A percentile compares a stretch with the other conserved stretches of the same genome.
These are phyloP conservation scores for Nestor notabilis DNA, from an alignment of 2,113 vertebrate genomes.

Conservation along the genomic window DNA sequence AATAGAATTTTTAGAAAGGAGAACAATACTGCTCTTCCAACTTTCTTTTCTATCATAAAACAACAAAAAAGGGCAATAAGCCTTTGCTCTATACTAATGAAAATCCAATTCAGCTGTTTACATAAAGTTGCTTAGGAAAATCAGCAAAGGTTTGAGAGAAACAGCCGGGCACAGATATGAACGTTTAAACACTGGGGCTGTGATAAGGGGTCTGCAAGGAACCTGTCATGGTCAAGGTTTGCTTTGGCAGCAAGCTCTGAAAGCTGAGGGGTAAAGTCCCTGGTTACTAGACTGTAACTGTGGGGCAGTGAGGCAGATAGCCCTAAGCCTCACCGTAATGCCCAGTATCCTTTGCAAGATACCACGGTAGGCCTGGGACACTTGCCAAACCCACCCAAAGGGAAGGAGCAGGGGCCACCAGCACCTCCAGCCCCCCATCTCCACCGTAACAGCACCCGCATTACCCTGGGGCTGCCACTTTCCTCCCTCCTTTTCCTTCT, in stretches of 20 bases:
- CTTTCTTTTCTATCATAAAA: neutral
- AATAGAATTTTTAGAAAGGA: neutral
- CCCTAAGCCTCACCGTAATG: neutral
- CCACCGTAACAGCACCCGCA: neutral
- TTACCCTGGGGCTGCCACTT: neutral
- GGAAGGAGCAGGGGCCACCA: neutral
- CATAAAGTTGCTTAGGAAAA: neutral
- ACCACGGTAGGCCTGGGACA: no score
- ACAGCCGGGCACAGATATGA: neutral
- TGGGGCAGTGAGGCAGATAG: neutral
- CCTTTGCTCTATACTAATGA: neutral
- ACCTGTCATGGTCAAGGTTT: neutral
- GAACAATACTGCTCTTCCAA: neutral
- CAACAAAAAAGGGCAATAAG: neutral
- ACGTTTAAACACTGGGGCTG: neutral
- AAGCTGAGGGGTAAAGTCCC: neutral
- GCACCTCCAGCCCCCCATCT: neutral
- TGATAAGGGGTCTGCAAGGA: conserved; percentile 30
- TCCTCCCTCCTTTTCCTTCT: neutral
- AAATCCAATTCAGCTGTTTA: neutral
- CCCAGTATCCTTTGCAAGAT: fast-evolving
- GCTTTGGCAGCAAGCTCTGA: neutral
- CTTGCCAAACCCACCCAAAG: neutral
- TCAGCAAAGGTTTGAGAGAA: neutral
- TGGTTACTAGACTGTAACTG: no score